phyloP scores from a whole-genome alignment of 2,113 vertebrate species.

The Sander vitreus region DNA sequence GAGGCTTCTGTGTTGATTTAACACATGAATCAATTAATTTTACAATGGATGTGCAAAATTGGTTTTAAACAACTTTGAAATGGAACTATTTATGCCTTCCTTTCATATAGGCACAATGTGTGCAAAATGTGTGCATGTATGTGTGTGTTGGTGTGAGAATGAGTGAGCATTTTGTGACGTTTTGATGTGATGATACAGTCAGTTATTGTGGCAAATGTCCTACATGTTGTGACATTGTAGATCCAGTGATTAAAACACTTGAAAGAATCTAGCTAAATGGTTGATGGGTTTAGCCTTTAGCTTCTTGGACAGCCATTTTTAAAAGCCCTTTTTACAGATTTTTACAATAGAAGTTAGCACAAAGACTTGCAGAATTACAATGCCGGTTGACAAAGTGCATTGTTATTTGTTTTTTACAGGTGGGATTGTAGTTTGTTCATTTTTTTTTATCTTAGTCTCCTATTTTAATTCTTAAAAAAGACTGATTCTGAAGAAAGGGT shows the following conservation, averaged over 20 bases:
- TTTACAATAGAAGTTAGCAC: background rate
- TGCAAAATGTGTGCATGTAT: background rate
- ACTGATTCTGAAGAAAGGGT: background rate
- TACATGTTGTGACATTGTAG: background rate
- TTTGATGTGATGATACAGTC: background rate
- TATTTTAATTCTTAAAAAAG: background rate
- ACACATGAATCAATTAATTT: background rate
- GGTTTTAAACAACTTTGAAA: background rate
- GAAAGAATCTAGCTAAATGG: background rate
- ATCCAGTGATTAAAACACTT: background rate
- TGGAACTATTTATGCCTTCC: background rate
- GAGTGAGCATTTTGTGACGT: background rate
- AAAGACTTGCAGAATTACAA: background rate
- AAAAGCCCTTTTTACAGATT: background rate
- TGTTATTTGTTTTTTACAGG: background rate
- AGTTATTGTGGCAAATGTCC: background rate
- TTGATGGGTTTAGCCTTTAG: background rate
- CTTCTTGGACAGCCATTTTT: background rate
- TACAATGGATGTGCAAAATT: background rate
- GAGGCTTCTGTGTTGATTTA: background rate
- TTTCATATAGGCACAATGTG: background rate
- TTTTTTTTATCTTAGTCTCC: background rate
- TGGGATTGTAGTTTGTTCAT: background rate
- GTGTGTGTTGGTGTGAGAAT: background rate
- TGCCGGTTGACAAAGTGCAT: background rate